These are phyloP conservation scores for Eolophus roseicapilla DNA, from an alignment of 2,113 vertebrate genomes.

Conservation along the genomic window DNA sequence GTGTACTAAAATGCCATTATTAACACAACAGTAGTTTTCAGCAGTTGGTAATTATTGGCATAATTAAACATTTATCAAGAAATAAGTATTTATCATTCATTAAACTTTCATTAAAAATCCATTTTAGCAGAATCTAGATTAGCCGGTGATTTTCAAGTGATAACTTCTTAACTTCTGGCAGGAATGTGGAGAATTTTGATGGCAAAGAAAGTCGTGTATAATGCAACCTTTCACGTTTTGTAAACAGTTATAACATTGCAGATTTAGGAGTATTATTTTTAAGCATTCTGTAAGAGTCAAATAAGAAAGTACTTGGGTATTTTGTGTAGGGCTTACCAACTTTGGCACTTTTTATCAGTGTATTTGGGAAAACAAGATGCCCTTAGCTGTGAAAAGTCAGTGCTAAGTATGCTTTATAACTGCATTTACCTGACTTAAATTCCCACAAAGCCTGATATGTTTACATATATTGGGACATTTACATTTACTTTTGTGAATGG, in stretches of 20 bases:
- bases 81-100: conserved; percentile 86
- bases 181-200: conserved; percentile 45
- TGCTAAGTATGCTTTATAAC: background rate
- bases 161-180: conserved; percentile 77
- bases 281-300: conserved; percentile 2
- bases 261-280: conserved; percentile 9
- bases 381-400: conserved; percentile 24
- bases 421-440: conserved; percentile 36
- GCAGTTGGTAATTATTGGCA: conserved; percentile 89
- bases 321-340: background rate
- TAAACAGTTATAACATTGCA: conserved; percentile 26
- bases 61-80: conserved; percentile 90
- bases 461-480: background rate
- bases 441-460: background rate
- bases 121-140: conserved; percentile 79
- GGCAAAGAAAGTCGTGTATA: conserved; percentile 1
- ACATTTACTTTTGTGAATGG: background rate
- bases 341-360: conserved; percentile 8
- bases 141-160: conserved; percentile 78
- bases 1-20: conserved; percentile 84
- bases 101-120: conserved; percentile 87
- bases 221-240: conserved; percentile 17
- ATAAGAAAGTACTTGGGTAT: background rate
- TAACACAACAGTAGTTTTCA: conserved; percentile 88
- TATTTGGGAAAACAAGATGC: conserved; percentile 38